Percentiles rank a stretch among this genome's conserved stretches.
phyloP scores from a whole-genome alignment of 2,113 vertebrate species.

The Lepus americanus region DNA sequence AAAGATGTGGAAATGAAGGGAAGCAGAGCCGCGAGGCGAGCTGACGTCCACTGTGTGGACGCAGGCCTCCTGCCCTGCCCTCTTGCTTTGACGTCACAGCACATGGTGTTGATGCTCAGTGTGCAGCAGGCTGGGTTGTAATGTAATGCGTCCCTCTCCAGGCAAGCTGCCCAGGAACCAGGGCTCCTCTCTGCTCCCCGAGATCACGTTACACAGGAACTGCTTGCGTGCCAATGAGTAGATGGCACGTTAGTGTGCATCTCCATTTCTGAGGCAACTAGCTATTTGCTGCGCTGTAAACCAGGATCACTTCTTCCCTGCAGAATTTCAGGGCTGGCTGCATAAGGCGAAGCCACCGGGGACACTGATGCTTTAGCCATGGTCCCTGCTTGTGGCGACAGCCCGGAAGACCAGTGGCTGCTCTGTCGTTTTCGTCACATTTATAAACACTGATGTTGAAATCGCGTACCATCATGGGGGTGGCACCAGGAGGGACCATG shows the following conservation, averaged over 20 bases:
- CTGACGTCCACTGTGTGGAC: rapidly evolving
- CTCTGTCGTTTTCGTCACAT: not conserved
- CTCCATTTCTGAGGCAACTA: not conserved
- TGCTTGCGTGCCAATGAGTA: rapidly evolving
- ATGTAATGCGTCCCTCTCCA: not conserved
- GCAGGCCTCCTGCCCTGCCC: rapidly evolving
- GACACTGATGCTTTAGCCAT: not conserved
- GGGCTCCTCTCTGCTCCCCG: not conserved
- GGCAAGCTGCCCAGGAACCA: not conserved
- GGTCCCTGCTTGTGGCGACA: not conserved
- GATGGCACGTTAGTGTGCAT: not conserved
- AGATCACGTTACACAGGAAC: rapidly evolving
- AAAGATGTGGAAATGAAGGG: rapidly evolving
- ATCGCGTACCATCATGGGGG: not conserved
- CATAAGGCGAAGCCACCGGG: not conserved
- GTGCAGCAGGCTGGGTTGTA: rapidly evolving
- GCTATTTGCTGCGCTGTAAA: not conserved
- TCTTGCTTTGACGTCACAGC: not conserved
- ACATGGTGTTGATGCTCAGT: not conserved
- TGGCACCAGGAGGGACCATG: not conserved
- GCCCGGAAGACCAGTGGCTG: not conserved
- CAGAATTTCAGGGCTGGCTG: not conserved
- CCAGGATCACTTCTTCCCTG: not conserved
- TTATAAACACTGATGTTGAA: not conserved
- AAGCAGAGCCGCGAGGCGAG: rapidly evolving